Evolutionary conservation across 1,140 invertebrate species (phyloP).

Genomic region (Zaprionus ghesquierei): DNA sequence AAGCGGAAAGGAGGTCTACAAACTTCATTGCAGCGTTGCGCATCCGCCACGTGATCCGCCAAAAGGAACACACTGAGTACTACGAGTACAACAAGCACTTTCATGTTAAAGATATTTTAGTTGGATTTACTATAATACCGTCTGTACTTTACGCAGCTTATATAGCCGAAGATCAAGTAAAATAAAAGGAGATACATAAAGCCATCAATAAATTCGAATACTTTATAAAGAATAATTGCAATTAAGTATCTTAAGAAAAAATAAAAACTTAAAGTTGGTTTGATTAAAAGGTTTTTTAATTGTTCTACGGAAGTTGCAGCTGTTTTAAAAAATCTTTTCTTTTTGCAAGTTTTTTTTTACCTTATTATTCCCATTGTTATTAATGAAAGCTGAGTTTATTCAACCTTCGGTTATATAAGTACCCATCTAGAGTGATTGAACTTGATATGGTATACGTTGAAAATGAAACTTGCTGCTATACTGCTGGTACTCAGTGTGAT

Average conservation of each 20-base stretch:
- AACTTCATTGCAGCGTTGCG: not conserved
- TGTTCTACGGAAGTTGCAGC: not conserved
- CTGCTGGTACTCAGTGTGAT: not conserved
- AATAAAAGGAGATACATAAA: not conserved
- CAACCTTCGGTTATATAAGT: too few species aligned
- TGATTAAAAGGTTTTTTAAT: not conserved
- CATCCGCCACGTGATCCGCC: not conserved
- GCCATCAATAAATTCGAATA: not conserved
- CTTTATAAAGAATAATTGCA: not conserved
- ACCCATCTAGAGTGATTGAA: too few species aligned
- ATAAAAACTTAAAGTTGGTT: not conserved
- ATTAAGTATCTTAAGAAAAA: not conserved
- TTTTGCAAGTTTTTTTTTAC: too few species aligned
- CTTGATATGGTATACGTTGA: not conserved
- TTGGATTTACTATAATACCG: not conserved
- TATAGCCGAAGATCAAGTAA: too few species aligned
- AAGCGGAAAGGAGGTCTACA: not conserved
- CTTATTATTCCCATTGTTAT: too few species aligned
- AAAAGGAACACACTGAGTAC: not conserved
- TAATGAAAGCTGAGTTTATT: too few species aligned
- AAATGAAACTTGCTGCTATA: not conserved
- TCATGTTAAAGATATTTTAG: not conserved
- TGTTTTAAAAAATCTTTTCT: too few species aligned
- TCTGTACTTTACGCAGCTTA: too few species aligned
- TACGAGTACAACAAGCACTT: not conserved